phyloP scores from a whole-genome alignment of 2,113 vertebrate genomes.

The Plestiodon gilberti region DNA sequence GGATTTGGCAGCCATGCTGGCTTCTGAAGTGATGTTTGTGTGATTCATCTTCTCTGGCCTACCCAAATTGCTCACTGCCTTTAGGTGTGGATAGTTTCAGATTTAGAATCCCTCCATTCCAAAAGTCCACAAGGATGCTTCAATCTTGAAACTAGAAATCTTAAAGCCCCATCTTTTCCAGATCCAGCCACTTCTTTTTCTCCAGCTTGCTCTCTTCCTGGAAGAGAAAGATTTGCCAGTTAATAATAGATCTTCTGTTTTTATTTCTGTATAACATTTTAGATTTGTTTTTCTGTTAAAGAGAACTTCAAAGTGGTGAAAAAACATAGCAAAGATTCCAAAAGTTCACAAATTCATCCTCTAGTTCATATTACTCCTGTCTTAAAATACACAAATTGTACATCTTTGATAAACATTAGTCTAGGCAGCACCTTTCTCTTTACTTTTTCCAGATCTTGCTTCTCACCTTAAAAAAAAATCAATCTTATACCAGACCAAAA shows the following conservation, averaged over 20 bases:
- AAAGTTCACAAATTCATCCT: too few species aligned
- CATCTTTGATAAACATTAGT: too few species aligned
- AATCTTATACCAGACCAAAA: too few species aligned
- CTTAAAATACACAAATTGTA: too few species aligned
- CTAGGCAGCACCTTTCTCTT: too few species aligned
- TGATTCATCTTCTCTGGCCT: conserved; percentile 75
- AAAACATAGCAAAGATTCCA: not conserved
- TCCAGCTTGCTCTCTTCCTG: conserved; percentile 60
- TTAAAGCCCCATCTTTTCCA: conserved; percentile 44
- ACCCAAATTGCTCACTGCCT: conserved; percentile 33
- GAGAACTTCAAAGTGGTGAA: not conserved
- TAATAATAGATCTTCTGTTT: conserved; percentile 31
- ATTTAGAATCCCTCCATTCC: conserved; percentile 50
- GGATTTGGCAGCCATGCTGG: conserved; percentile 62
- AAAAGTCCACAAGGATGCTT: conserved; percentile 15
- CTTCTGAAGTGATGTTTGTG: conserved; percentile 82
- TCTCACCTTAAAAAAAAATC: too few species aligned
- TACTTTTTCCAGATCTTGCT: too few species aligned
- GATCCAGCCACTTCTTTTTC: conserved; percentile 40
- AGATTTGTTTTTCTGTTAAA: not conserved
- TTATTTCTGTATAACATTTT: not conserved
- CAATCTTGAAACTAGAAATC: not conserved
- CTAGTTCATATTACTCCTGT: too few species aligned
- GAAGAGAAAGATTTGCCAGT: conserved; percentile 55
- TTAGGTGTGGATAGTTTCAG: conserved; percentile 31